Evolutionary conservation across 2,113 vertebrate genomes (phyloP).

Genomic region (Orcinus orca): DNA sequence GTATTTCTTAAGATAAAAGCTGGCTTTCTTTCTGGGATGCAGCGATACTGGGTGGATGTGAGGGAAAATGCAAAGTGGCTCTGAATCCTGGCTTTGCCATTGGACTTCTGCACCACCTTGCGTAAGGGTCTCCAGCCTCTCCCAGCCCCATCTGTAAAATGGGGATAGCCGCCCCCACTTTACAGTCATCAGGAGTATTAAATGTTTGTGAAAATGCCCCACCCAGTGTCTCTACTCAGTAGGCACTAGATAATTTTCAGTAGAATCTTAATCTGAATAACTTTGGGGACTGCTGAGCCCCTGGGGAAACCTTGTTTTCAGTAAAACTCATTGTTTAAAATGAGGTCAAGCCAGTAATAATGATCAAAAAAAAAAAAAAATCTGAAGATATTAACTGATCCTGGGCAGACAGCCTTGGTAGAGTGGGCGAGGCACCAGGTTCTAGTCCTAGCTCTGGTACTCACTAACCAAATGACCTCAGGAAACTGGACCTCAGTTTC

Average conservation of each 20-base stretch:
- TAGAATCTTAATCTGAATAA: constrained; percentile 36
- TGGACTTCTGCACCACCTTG: not conserved
- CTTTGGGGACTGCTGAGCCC: not conserved
- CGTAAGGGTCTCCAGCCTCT: not conserved
- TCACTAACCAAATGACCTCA: not conserved
- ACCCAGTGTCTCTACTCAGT: not conserved
- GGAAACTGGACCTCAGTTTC: not conserved
- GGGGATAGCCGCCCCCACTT: no score
- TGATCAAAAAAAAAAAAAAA: not conserved
- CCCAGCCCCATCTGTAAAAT: not conserved
- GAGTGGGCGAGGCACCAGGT: not conserved
- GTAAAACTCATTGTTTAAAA: constrained; percentile 44
- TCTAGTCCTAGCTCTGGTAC: not conserved
- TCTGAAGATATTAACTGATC: not conserved
- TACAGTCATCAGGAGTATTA: not conserved
- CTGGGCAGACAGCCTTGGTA: not conserved
- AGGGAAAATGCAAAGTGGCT: not conserved
- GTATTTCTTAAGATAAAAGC: not conserved
- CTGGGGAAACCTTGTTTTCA: constrained; percentile 20
- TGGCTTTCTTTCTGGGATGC: not conserved
- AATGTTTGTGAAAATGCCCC: not conserved
- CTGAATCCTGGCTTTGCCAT: not conserved
- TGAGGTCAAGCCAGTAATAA: constrained; percentile 33
- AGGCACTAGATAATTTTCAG: constrained; percentile 32
- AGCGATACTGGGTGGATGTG: not conserved